Evolutionary conservation across 2,888 invertebrate genomes (phyloP).

Genomic region (Dorcus parallelipipedus): DNA sequence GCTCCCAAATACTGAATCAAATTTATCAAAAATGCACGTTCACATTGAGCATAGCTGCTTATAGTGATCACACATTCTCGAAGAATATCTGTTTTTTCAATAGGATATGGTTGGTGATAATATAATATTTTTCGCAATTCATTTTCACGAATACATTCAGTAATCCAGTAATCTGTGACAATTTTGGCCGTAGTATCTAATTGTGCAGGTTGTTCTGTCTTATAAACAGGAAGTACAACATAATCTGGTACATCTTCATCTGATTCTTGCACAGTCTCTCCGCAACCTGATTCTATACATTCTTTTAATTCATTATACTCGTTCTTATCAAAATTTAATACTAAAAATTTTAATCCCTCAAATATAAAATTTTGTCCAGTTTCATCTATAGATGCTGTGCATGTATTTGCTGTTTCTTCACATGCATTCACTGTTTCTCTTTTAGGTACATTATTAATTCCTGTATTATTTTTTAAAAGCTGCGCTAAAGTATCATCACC

Average conservation of each 20-base stretch:
- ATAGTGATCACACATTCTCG: constrained; percentile 72
- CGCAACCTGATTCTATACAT: constrained; percentile 56
- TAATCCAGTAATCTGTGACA: constrained; percentile 71
- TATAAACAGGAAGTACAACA: constrained; percentile 59
- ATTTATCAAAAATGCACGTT: constrained; percentile 69
- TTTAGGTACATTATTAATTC: neutral
- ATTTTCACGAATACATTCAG: constrained; percentile 61
- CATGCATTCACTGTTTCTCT: neutral
- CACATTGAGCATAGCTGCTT: constrained; percentile 71
- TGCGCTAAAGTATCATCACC: constrained; percentile 38
- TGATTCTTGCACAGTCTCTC: constrained; percentile 51
- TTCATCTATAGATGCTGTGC: constrained; percentile 9
- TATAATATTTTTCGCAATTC: constrained; percentile 62
- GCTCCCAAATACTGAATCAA: constrained; percentile 73
- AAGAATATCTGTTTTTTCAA: constrained; percentile 54
- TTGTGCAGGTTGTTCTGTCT: constrained; percentile 38
- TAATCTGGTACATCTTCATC: constrained; percentile 61
- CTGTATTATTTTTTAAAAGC: constrained; percentile 7
- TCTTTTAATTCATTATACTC: constrained; percentile 44
- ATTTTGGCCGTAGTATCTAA: constrained; percentile 53
- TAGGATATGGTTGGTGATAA: constrained; percentile 66
- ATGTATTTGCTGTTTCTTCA: neutral
- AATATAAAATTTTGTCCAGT: constrained; percentile 25
- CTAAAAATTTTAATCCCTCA: constrained; percentile 37
- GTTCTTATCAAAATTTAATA: constrained; percentile 50